Evolutionary conservation across 2,797 vertebrate species (phyloP).

Genomic region (Epinephelus malabaricus): DNA sequence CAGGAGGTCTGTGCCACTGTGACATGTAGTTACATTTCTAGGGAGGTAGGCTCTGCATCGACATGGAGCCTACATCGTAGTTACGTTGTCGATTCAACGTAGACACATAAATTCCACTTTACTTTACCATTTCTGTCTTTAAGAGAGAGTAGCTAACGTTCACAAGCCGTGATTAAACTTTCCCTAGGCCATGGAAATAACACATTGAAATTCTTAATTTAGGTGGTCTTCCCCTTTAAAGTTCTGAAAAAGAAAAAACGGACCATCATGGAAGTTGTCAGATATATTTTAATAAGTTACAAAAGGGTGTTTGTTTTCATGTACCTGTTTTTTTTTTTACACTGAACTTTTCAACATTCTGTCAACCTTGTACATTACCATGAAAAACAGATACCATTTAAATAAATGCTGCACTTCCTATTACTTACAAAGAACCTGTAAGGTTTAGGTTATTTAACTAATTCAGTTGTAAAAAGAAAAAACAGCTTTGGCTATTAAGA

Average conservation of each 20-base stretch:
- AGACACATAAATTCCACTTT: too few relatives aligned
- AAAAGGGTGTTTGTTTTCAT: constrained; percentile 82
- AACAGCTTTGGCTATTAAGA: constrained; percentile 76
- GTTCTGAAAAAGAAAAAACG: neutral
- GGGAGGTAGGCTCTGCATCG: too few relatives aligned
- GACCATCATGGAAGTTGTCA: constrained; percentile 44
- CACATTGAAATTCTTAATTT: too few relatives aligned
- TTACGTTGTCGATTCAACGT: too few relatives aligned
- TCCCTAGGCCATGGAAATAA: too few relatives aligned
- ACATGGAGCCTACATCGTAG: too few relatives aligned
- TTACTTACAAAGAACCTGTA: constrained; percentile 67
- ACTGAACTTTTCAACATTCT: constrained; percentile 74
- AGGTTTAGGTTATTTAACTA: constrained; percentile 63
- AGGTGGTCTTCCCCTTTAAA: too few relatives aligned
- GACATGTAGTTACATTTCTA: too few relatives aligned
- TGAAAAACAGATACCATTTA: constrained; percentile 74
- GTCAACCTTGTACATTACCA: constrained; percentile 61
- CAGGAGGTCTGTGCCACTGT: too few relatives aligned
- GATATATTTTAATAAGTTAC: constrained; percentile 89
- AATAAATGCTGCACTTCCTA: constrained; percentile 72
- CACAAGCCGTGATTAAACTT: too few relatives aligned
- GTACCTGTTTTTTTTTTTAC: constrained; percentile 83
- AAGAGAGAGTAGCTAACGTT: too few relatives aligned
- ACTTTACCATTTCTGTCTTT: too few relatives aligned
- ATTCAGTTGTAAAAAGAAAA: constrained; percentile 44